Evolutionary conservation across 2,888 invertebrate genomes (phyloP), one percentile per base, ranked within the genome.

Genomic region (Acronicta aceris): DNA sequence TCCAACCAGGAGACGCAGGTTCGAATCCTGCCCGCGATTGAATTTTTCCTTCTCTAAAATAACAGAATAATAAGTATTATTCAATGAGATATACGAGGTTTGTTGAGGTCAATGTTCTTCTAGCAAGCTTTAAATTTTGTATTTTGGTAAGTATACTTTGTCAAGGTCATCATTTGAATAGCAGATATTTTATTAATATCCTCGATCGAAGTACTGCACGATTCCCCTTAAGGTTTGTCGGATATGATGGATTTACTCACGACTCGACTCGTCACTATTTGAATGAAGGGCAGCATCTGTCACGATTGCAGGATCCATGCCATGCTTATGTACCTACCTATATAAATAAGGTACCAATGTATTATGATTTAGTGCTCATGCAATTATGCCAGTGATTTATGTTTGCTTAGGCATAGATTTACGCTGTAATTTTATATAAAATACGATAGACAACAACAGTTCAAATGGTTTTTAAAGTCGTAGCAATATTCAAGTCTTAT

Each of bases 201-300:
- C 43, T 33, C 21, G n/a, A 56, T 58, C 40, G n/a, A 53, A 43
- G 42, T 45, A 16, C 36, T 2, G 27, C 76, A 72, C 73, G 73
- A 64, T 51, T 71, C 7, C 51, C 59, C 59, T 48, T 51, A 51
- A 60, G 73, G 58, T 61, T 48, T 46, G 12, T 55, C 47, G 21
- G 36, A n/a, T 55, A 38, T 61, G 69, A 59, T 56, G 16, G 40
- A 65, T 59, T 57, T 33, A 12, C 46, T 76, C 76, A 76, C 77
- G 77, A 73, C 42, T 51, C 25, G 5, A 15, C 38, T 70, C 73
- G 56, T 73, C 70, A 61, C 62, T 52, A 17, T 33, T 17, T 59
- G 38, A 56, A 56, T 51, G 60, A 59, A 70, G 71, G 60, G 55
- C 60, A 56, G 41, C 41, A 53, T 50, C 21, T 53, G 50, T 65